Base-by-base conservation (phyloP, 2,888 invertebrate genomes). In the Eristalinus sepulchralis region DNA sequence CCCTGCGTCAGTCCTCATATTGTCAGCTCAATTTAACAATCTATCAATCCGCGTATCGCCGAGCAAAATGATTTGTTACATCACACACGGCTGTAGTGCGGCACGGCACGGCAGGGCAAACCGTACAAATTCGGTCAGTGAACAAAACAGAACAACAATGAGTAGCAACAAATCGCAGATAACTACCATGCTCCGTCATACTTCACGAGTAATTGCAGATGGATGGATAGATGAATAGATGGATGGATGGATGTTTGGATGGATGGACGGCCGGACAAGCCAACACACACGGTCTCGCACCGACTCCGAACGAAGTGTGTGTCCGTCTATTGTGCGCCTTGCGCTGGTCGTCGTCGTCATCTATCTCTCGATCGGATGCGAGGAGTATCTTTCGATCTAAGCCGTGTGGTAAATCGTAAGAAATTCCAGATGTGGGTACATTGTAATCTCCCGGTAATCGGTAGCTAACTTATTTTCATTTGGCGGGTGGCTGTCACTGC, bases 201-300 rank as follows among this genome's bases (percentile, higher is more conserved):
- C 86, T 86, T 86, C 86, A 86, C 86, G 78, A 78, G 78, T 83
- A 86, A 86, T 86, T 86, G 86, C 82, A 82, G 86, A 86, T 86
- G 47, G 82, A 86, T 75, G 31, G 80, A 67, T 84, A 60, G 63
- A 62, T 71, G 55, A 57, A 78, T 83, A 62, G 75, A 79, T 31
- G 31, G 62, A 36, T 47, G 64, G 64, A 66, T 36, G 24, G 63
- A 13, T 33, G 33, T 31, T 33, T 33, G 59, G 31, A 53, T 67
- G 60, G 84, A 84, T 76, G 59, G 85, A 76, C 36, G 36, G 81
- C 73, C 36, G 55, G 77, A 57, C 24, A 27, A n/a, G 47, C 39
- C 13, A n/a, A 34, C 55, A 67, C 62, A 60, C 67, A 67, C 20
- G 39, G 17, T 34, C 34, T 34, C 34, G 34, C 34, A 47, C 9